Base-by-base conservation (phyloP, 2,797 vertebrate species). In the Falco columbarius region DNA sequence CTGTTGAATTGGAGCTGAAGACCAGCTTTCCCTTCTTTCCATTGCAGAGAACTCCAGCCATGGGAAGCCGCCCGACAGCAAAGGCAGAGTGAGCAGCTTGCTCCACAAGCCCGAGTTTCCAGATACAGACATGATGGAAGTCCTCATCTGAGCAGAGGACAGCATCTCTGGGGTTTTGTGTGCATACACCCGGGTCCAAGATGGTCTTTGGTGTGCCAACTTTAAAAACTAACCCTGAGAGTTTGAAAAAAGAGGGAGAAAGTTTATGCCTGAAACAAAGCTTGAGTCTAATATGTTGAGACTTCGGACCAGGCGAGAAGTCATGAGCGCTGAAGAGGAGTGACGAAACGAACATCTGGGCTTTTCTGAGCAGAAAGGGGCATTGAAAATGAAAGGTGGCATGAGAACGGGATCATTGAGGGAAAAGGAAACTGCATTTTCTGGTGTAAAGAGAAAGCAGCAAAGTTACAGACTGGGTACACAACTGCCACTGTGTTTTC, bases 101-200 rank as follows among this genome's bases (percentile, higher is more conserved):
- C 95, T 98, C 52, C 98, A 98, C 93, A 98, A 98, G 95, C 95
- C 97, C 0, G 98, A 98, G 89, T 98, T 98, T 85, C 98, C 98
- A 1, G 98, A 98, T 3, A 90, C 96, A 1, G 98, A 98, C 88
- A 97, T 98, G 97, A 97, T 98, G 98, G 98, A 98, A 86, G 98
- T 98, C 44, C 98, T 98, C 82, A 98, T 98, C 93, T 98, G 96
- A 97, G 82, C 29, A 76, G 20, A 44, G n/a, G 46, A 49, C 4
- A 9, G 21, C 9, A 13, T 52, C 76, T 30, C 58, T 30, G 12
- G 18, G 67, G n/a, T 89, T 90, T 68, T 7, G 1, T 47, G 46
- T 87, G 71, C 8, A 10, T 65, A 62, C 79, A 36, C 23, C 40
- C 46, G 74, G 63, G 32, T 59, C 58, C 19, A 44, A 76, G 40